phyloP scores from a whole-genome alignment of 2,113 vertebrate species.

The Esox niger region DNA sequence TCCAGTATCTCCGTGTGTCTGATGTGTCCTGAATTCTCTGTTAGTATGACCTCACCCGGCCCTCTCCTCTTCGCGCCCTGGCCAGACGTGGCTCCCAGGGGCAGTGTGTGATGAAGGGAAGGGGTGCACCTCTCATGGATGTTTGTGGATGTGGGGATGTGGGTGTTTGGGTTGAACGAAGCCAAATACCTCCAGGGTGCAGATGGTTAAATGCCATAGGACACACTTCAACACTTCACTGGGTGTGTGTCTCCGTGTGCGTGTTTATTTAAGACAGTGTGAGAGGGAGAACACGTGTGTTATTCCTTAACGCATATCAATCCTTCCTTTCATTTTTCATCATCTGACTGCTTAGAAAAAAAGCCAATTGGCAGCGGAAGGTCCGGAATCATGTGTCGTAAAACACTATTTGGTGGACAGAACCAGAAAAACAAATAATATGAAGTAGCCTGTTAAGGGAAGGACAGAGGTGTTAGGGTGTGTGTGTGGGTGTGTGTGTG shows the following conservation, averaged over 20 bases:
- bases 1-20: constrained; percentile 36
- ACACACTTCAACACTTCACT: constrained; percentile 51
- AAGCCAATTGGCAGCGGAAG: neutral
- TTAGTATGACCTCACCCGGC: constrained; percentile 58
- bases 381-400: neutral
- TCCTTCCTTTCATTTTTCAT: constrained; percentile 1
- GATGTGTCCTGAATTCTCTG: no score
- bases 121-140: constrained; percentile 37
- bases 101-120: no score
- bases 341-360: neutral
- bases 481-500: no score
- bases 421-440: neutral
- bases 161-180: constrained; percentile 56
- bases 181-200: constrained; percentile 67
- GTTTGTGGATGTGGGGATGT: constrained; percentile 35
- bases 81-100: no score
- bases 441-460: neutral
- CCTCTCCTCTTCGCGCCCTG: no score
- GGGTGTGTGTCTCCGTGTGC: constrained; percentile 3
- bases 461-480: neutral
- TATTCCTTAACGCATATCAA: neutral
- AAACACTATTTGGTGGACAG: neutral
- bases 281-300: neutral
- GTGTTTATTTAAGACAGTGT: constrained; percentile 17
- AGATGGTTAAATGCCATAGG: constrained; percentile 62